These are phyloP conservation scores for Drosophila lowei DNA, from an alignment of 1,140 invertebrate species.

Conservation along the genomic window DNA sequence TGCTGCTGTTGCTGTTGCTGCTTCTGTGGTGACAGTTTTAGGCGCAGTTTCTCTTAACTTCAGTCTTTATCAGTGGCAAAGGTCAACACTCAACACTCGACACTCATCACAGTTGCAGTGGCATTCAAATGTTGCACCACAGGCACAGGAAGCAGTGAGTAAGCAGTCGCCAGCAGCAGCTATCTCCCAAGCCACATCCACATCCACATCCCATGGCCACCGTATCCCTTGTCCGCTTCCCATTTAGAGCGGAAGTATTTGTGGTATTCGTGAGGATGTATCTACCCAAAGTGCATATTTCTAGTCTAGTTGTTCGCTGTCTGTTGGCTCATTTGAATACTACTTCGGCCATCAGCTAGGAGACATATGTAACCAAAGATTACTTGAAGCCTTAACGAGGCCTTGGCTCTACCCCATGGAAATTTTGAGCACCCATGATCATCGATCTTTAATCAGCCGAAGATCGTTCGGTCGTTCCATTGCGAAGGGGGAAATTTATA, in stretches of 20 bases:
- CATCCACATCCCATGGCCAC: background rate
- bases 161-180: background rate
- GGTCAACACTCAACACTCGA: conserved; percentile 11
- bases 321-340: no score
- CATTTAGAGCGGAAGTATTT: conserved; percentile 37
- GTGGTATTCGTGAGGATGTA: background rate
- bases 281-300: no score
- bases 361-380: no score
- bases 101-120: no score
- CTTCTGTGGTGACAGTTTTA: conserved; percentile 30
- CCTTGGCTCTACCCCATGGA: no score
- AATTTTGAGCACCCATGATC: background rate
- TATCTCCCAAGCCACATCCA: no score
- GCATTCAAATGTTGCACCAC: background rate
- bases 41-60: conserved; percentile 17
- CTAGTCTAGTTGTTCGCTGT: no score
- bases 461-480: conserved; percentile 6
- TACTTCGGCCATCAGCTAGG: no score
- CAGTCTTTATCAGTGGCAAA: conserved; percentile 40
- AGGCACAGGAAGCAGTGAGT: conserved; percentile 15
- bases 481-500: conserved; percentile 20
- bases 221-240: background rate
- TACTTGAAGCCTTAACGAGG: no score
- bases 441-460: conserved; percentile 26
- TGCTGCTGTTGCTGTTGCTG: no score